Base-by-base conservation (phyloP, 1,140 invertebrate genomes). In the Macrobrachium rosenbergii region DNA sequence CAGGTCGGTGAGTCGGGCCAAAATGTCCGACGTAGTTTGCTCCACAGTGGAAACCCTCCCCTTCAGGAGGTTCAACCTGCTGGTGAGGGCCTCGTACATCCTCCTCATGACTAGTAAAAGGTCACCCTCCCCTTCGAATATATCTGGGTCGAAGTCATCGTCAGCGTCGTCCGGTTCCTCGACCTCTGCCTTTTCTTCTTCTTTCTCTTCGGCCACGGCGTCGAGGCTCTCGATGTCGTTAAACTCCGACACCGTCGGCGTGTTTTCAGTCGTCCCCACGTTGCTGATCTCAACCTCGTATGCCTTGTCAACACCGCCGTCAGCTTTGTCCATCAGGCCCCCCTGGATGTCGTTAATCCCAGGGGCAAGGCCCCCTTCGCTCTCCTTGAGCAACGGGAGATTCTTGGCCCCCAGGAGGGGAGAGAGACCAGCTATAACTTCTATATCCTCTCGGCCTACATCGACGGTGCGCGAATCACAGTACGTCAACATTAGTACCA, bases 31-130 rank as follows among this genome's bases (percentile, higher is more conserved):
- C 0, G 86, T 63, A n/a, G 86, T 88, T 52, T 88, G 81, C 43
- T 88, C 86, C 60, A 88, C 86, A 23, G 73, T 77, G 2, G 79
- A 77, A 8, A 88, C 73, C 11, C 86, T 72, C 12, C 79, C 82
- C 52, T 82, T 88, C 37, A 88, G 72, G 60, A 78, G 17, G 43
- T 79, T 88, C 28, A 88, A 45, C 45, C 86, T 76, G 21, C 52
- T 82, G 28, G 59, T 83, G 2, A 88, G 72, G 21, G 86, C 37
- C 7, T 83, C 86, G 69, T 88, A 88, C 86, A 88, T 88, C 14
- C 79, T 72, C 52, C 62, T 88, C 79, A 88, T 88, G n/a, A 88
- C 82, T 23, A 88, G 43, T 2, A 45, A 37, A n/a, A 82, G 43
- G 16, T 88, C 86, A 1, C 45, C 45, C 11, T 88, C 86, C 12